Conservation (phyloP, 2,797 vertebrate species). For the Lycodopsis pacificus region DNA sequence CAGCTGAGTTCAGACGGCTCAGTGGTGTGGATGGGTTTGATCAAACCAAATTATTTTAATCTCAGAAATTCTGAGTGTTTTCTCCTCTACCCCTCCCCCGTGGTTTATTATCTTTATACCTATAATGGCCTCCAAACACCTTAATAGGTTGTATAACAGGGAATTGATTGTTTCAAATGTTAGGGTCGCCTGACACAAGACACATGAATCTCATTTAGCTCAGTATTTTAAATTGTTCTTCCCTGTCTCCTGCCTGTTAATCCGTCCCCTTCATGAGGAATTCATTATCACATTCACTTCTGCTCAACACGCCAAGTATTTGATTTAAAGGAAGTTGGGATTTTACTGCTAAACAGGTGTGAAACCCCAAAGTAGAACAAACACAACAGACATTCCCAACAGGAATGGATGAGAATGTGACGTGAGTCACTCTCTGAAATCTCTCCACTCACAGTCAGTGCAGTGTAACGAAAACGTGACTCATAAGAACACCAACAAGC, state of each 20-base stretch:
- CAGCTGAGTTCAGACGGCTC: too few relatives aligned
- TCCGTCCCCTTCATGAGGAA: neutral
- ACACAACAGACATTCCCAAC: neutral
- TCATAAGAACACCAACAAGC: neutral
- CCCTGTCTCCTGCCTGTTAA: neutral
- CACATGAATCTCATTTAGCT: neutral
- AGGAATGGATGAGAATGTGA: neutral
- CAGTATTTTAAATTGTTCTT: neutral
- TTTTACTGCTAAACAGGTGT: neutral
- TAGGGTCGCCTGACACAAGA: neutral
- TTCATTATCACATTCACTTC: neutral
- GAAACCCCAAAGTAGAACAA: too few relatives aligned
- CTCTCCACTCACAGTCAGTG: neutral
- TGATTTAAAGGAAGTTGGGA: too few relatives aligned
- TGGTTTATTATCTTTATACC: neutral
- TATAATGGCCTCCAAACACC: neutral
- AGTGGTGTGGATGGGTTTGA: neutral
- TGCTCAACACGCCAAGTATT: neutral
- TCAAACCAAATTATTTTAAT: neutral
- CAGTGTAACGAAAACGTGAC: neutral
- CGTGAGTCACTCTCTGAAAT: slow-evolving; percentile 12
- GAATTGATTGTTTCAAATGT: neutral
- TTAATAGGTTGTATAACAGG: neutral
- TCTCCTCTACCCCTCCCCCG: neutral
- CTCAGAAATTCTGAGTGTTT: neutral